phyloP scores from a whole-genome alignment of 2,888 invertebrate species.

The Aspidapion aeneum region DNA sequence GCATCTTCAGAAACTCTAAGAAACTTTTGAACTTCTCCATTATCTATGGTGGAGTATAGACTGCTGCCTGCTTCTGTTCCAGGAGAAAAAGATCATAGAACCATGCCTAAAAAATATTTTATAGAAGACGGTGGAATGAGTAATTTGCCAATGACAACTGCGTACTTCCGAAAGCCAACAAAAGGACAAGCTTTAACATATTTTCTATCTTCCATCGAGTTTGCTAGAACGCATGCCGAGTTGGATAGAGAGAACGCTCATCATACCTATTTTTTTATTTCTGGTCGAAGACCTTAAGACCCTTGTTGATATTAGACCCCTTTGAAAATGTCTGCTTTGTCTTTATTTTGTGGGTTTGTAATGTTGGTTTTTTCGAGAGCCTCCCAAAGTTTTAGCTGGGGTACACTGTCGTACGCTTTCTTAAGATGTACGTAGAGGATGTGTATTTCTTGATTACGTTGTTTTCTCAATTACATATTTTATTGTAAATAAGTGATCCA shows the following conservation, averaged over 20 bases:
- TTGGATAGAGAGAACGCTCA: slow-evolving; percentile 83
- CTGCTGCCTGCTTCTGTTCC: slow-evolving; percentile 37
- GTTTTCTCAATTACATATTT: too few species aligned
- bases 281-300: too few species aligned
- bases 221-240: slow-evolving; percentile 68
- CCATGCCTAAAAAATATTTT: slow-evolving; percentile 53
- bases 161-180: slow-evolving; percentile 58
- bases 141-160: slow-evolving; percentile 58
- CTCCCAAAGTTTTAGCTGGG: too few species aligned
- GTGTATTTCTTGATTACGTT: too few species aligned
- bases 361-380: too few species aligned
- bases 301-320: too few species aligned
- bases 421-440: too few species aligned
- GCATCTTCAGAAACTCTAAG: slow-evolving; percentile 30
- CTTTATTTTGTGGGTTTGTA: too few species aligned
- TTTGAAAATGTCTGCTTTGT: too few species aligned
- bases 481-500: too few species aligned
- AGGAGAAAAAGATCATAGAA: slow-evolving; percentile 49
- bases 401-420: too few species aligned
- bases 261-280: too few species aligned
- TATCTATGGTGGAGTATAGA: slow-evolving; percentile 42
- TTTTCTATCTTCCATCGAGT: slow-evolving; percentile 69
- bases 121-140: slow-evolving; percentile 58
- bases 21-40: slow-evolving; percentile 33
- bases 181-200: slow-evolving; percentile 70